Evolutionary conservation across 2,113 vertebrate genomes (phyloP).

Genomic region (Cochlearius cochlearius): DNA sequence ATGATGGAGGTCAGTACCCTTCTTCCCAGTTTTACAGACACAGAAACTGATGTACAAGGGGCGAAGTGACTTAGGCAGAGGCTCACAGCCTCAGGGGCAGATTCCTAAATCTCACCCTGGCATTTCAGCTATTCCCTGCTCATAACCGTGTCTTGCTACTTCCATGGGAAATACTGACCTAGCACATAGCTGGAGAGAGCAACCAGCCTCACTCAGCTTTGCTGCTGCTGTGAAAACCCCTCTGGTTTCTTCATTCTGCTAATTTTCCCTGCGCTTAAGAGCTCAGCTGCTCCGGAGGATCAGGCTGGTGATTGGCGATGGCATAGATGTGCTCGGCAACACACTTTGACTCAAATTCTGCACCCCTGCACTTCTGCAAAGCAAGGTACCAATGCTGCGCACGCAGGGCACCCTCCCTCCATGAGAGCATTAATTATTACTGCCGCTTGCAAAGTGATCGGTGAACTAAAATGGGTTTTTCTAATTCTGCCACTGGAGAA

Average conservation of each 20-base stretch:
- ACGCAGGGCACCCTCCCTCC: neutral
- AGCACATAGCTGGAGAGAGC: neutral
- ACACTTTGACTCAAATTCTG: neutral
- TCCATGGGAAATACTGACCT: neutral
- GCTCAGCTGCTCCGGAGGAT: neutral
- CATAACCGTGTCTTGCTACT: neutral
- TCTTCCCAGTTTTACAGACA: neutral
- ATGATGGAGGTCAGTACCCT: fast-evolving
- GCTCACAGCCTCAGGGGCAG: neutral
- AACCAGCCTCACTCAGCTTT: neutral
- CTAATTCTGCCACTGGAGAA: neutral
- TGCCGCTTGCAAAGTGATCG: neutral
- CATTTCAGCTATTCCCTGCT: neutral
- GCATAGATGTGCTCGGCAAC: neutral
- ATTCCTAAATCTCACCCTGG: neutral
- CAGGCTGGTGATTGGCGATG: neutral
- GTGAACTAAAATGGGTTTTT: neutral
- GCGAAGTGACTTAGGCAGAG: neutral
- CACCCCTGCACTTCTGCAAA: neutral
- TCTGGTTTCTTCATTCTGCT: neutral
- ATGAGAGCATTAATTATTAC: neutral
- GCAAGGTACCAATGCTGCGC: fast-evolving
- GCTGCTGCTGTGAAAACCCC: neutral
- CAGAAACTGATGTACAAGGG: neutral
- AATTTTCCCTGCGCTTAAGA: neutral